Percentiles rank a stretch among this genome's conserved stretches.
Evolutionary conservation across 1,140 invertebrate genomes (phyloP).

Genomic region (Conus ventricosus): DNA sequence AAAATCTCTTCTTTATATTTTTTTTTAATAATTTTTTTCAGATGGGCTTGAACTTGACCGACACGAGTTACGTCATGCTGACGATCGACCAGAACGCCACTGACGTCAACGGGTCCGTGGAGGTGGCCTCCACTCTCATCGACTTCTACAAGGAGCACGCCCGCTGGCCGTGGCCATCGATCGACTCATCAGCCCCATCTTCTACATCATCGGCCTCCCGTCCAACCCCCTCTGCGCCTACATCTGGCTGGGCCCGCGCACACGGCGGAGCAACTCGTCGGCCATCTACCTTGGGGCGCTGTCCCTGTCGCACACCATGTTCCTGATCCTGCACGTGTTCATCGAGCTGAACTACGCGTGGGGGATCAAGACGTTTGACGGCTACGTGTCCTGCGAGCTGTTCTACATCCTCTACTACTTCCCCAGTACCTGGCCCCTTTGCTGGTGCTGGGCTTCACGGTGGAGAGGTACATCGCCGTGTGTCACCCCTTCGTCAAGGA

Average conservation of each 20-base stretch:
- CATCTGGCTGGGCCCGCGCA: slow-evolving; percentile 66
- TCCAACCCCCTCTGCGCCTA: slow-evolving; percentile 64
- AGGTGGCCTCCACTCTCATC: not conserved
- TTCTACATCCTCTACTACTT: slow-evolving; percentile 65
- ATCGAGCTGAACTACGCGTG: slow-evolving; percentile 68
- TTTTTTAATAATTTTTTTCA: not conserved
- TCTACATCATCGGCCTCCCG: slow-evolving; percentile 67
- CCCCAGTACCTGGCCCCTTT: slow-evolving; percentile 71
- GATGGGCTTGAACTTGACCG: not conserved
- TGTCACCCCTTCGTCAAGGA: slow-evolving; percentile 91
- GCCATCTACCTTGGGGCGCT: slow-evolving; percentile 70
- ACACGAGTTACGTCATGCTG: not conserved
- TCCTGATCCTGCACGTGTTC: slow-evolving; percentile 65
- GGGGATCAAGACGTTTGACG: slow-evolving; percentile 60
- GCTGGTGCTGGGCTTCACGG: slow-evolving; percentile 85
- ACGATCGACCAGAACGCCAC: slow-evolving; percentile 12
- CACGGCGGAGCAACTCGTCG: slow-evolving; percentile 65
- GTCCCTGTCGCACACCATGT: slow-evolving; percentile 64
- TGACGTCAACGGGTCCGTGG: not conserved
- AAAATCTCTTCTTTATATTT: not conserved
- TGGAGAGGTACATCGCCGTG: slow-evolving; percentile 96
- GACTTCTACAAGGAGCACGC: slow-evolving; percentile 39
- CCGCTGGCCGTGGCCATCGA: slow-evolving; percentile 51
- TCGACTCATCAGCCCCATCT: slow-evolving; percentile 58
- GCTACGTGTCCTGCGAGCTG: slow-evolving; percentile 65